Evolutionary conservation across 2,113 vertebrate species (phyloP).

Genomic region (Felis chaus): DNA sequence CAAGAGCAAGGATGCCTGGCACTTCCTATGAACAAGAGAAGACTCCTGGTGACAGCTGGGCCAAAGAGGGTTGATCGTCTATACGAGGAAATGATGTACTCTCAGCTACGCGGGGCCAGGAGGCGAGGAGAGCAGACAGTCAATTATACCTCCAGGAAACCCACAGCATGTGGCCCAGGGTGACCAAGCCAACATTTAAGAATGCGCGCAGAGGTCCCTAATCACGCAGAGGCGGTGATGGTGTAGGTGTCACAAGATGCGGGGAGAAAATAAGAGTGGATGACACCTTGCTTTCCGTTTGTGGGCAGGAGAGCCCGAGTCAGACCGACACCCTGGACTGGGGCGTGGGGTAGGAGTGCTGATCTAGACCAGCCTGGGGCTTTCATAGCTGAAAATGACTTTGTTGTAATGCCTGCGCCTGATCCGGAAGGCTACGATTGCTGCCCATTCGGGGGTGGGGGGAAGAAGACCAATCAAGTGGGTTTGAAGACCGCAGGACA

Average conservation of each 20-base stretch:
- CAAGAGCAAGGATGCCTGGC: background rate
- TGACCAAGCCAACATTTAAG: background rate
- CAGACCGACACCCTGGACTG: background rate
- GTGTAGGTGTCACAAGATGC: rapidly evolving
- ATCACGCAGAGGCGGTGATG: background rate
- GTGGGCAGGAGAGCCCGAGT: no score
- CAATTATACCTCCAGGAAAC: background rate
- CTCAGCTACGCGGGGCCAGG: background rate
- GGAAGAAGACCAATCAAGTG: background rate
- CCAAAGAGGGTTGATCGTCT: background rate
- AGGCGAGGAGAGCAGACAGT: background rate
- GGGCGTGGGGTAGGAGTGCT: background rate
- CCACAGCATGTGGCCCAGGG: rapidly evolving
- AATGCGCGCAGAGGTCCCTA: background rate
- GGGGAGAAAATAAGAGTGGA: background rate
- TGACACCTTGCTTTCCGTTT: rapidly evolving
- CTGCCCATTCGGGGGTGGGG: background rate
- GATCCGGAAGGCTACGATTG: background rate
- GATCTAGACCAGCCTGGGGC: background rate
- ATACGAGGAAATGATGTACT: rapidly evolving
- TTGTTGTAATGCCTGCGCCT: background rate
- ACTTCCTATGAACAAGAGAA: background rate
- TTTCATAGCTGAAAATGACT: background rate
- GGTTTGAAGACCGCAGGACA: background rate
- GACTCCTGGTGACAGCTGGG: background rate